These are phyloP conservation scores for Hemitrygon akajei DNA, from an alignment of 2,797 vertebrate genomes.

Conservation along the genomic window DNA sequence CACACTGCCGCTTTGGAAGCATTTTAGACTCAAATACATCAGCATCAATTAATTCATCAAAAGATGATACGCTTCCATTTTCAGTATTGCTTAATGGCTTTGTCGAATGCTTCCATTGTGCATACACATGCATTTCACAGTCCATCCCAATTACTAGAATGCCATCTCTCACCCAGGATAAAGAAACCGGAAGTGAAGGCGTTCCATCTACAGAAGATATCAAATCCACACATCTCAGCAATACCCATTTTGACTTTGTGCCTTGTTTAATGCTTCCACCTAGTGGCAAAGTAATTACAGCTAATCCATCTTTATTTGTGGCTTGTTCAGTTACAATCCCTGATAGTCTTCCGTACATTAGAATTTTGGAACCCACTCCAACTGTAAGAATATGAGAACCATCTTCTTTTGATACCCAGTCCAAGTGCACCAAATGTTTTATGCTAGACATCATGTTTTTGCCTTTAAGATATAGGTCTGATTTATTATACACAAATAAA, in stretches of 20 bases:
- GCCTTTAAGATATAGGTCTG: conserved; percentile 81
- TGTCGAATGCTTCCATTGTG: conserved; percentile 87
- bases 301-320: conserved; percentile 85
- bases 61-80: conserved; percentile 53
- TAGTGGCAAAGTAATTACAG: conserved; percentile 89
- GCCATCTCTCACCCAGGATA: conserved; percentile 96
- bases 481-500: conserved; percentile 95
- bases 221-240: conserved; percentile 83
- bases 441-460: conserved; percentile 75
- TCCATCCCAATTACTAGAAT: conserved; percentile 97
- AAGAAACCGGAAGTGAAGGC: conserved; percentile 86
- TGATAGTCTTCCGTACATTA: conserved; percentile 94
- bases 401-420: conserved; percentile 98
- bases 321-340: conserved; percentile 88
- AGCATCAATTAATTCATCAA: conserved; percentile 59
- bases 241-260: conserved; percentile 87
- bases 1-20: conserved; percentile 66
- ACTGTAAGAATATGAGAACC: conserved; percentile 95
- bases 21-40: conserved; percentile 58
- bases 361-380: conserved; percentile 91
- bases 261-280: conserved; percentile 98
- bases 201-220: conserved; percentile 91
- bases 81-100: conserved; percentile 69
- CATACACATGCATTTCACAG: conserved; percentile 97
- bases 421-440: conserved; percentile 93